phyloP scores from a whole-genome alignment of 2,888 invertebrate species.

The Villa cingulata region DNA sequence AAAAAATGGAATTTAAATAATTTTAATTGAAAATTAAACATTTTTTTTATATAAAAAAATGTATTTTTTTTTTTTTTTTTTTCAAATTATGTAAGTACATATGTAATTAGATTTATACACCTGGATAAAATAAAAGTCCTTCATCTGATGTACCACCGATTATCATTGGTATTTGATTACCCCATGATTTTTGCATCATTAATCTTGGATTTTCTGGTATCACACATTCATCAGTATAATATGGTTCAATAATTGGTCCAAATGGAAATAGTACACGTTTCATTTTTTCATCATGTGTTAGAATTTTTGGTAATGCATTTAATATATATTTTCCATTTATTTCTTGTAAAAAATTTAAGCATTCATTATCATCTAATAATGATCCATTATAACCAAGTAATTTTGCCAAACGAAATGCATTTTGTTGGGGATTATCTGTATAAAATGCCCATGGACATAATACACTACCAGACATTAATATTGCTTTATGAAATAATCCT shows the following conservation, averaged over 20 bases:
- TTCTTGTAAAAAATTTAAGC: slow-evolving; percentile 30
- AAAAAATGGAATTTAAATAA: no score
- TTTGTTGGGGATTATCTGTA: slow-evolving; percentile 23
- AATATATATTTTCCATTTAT: slow-evolving; percentile 27
- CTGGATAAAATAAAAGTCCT: slow-evolving; percentile 29
- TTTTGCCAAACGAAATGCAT: slow-evolving; percentile 28
- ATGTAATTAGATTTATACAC: no score
- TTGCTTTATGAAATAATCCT: slow-evolving; percentile 31
- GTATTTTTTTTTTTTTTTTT: no score
- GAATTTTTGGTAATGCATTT: slow-evolving; percentile 20
- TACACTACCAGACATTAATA: slow-evolving; percentile 30
- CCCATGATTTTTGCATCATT: slow-evolving; percentile 26
- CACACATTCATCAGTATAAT: slow-evolving; percentile 26
- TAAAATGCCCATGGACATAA: slow-evolving; percentile 30
- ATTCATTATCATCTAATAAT: slow-evolving; percentile 26
- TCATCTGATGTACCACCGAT: slow-evolving; percentile 31
- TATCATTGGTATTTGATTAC: slow-evolving; percentile 28
- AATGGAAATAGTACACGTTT: slow-evolving; percentile 25
- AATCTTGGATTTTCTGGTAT: slow-evolving; percentile 21
- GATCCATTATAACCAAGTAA: slow-evolving; percentile 28
- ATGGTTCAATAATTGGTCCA: slow-evolving; percentile 32
- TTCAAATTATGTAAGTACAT: no score
- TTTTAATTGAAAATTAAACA: no score
- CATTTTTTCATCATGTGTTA: slow-evolving; percentile 27
- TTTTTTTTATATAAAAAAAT: no score